These are phyloP conservation scores for Apamea sordens DNA, from an alignment of 2,888 invertebrate species.

Conservation along the genomic window DNA sequence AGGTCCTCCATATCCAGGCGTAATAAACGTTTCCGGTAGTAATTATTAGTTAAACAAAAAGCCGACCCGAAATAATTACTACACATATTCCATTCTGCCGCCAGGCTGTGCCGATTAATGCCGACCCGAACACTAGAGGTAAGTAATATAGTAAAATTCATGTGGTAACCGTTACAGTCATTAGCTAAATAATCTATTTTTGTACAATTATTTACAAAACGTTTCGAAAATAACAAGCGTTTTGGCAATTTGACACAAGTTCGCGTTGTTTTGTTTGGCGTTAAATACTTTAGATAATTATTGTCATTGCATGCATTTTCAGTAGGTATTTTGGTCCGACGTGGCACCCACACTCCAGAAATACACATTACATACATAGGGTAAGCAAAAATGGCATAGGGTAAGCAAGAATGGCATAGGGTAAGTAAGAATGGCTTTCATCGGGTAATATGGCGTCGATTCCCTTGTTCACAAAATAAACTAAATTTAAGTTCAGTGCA, in stretches of 20 bases:
- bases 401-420: background rate
- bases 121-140: no score
- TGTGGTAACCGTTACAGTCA: background rate
- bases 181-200: conserved; percentile 21
- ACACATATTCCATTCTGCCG: no score
- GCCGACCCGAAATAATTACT: no score
- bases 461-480: no score
- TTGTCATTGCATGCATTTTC: conserved; percentile 1
- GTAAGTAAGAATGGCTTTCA: no score
- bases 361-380: background rate
- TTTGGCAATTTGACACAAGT: conserved; percentile 43
- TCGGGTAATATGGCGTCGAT: no score
- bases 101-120: no score
- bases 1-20: no score
- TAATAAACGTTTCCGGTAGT: no score
- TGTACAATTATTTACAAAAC: conserved; percentile 13
- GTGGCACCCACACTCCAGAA: background rate
- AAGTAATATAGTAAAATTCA: no score
- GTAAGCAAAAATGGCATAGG: background rate
- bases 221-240: conserved; percentile 32
- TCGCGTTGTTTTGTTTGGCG: conserved; percentile 36
- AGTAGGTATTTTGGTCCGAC: background rate
- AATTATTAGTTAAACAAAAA: no score
- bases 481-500: no score
- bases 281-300: conserved; percentile 19